These are phyloP conservation scores for Argynnis bischoffii DNA, from an alignment of 2,888 invertebrate genomes.

Conservation along the genomic window DNA sequence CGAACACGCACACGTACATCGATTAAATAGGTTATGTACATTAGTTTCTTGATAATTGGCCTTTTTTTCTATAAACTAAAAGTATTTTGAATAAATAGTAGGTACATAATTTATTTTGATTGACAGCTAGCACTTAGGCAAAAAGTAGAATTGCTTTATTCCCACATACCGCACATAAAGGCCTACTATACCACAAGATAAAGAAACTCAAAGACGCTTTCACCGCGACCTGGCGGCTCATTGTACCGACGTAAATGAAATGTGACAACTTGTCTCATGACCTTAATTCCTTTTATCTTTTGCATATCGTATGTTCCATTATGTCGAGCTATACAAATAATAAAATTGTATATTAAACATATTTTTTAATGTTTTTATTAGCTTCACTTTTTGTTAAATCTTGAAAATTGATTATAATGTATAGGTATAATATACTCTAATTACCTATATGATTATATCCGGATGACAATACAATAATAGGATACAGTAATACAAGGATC, in stretches of 20 bases:
- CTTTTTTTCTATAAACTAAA: not conserved
- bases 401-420: too few species aligned
- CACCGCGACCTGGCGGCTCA: slow-evolving; percentile 20
- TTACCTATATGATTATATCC: too few species aligned
- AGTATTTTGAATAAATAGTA: not conserved
- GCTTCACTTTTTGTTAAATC: too few species aligned
- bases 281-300: slow-evolving; percentile 28
- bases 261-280: slow-evolving; percentile 31
- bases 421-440: too few species aligned
- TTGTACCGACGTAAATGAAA: slow-evolving; percentile 27
- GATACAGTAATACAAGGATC: too few species aligned
- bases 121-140: not conserved
- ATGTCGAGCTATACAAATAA: not conserved
- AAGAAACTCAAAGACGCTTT: slow-evolving; percentile 28
- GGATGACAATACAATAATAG: too few species aligned
- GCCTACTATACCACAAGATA: slow-evolving; percentile 12
- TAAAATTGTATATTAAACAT: not conserved
- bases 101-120: not conserved
- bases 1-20: too few species aligned
- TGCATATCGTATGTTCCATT: slow-evolving; percentile 14
- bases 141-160: slow-evolving; percentile 18
- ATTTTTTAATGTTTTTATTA: too few species aligned
- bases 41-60: not conserved
- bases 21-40: too few species aligned
- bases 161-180: slow-evolving; percentile 22